A percentile compares a stretch with the other conserved stretches of the same genome.
phyloP scores from a whole-genome alignment of 2,888 invertebrate genomes.

The Protonemura montana region DNA sequence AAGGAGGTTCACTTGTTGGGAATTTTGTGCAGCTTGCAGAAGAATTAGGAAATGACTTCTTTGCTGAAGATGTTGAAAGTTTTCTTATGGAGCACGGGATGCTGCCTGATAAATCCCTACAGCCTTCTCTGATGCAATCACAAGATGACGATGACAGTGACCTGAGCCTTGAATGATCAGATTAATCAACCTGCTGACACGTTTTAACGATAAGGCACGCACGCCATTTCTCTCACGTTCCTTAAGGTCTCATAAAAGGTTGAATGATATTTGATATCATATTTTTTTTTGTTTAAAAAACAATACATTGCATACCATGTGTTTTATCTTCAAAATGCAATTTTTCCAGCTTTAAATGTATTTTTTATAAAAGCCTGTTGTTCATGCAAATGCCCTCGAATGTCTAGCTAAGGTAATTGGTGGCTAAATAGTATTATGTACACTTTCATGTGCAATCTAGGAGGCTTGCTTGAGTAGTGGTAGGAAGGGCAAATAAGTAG shows the following conservation, averaged over 20 bases:
- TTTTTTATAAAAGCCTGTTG: neutral
- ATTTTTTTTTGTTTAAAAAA: neutral
- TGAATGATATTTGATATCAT: neutral
- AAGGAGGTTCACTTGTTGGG: conserved; percentile 87
- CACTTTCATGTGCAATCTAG: neutral
- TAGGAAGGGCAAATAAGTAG: neutral
- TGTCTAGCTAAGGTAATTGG: neutral
- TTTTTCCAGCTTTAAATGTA: neutral
- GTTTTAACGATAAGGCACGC: neutral
- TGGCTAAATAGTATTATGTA: neutral
- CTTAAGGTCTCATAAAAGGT: neutral
- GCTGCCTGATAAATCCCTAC: conserved; percentile 73
- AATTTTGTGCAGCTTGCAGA: conserved; percentile 89
- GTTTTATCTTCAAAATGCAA: neutral
- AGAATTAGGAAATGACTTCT: conserved; percentile 91
- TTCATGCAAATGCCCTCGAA: neutral
- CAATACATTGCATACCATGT: neutral
- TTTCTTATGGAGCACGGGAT: conserved; percentile 88
- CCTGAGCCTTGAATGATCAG: conserved; percentile 50
- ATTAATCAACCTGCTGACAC: neutral
- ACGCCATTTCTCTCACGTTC: neutral
- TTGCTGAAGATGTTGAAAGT: conserved; percentile 86
- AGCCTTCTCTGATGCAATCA: conserved; percentile 61
- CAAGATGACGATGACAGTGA: conserved; percentile 57
- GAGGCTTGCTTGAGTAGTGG: neutral